Evolutionary conservation across 2,888 invertebrate species (phyloP).

Genomic region (Zhuqinia jingwanae): DNA sequence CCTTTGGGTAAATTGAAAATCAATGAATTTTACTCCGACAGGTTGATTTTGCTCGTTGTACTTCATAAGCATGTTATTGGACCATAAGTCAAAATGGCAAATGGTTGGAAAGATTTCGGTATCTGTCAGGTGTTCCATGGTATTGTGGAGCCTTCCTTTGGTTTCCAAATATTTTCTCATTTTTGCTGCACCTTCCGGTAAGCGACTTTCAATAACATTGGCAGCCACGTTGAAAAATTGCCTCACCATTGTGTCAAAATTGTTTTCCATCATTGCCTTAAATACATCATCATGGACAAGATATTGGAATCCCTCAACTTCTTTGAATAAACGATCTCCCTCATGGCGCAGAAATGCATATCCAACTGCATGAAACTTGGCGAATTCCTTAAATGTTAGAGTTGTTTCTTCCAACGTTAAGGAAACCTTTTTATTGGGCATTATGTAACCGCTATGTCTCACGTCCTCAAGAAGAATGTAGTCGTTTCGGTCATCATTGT

Average conservation of each 20-base stretch:
- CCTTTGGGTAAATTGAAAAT: constrained; percentile 69
- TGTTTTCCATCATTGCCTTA: constrained; percentile 21
- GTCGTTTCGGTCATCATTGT: constrained; percentile 72
- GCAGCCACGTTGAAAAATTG: constrained; percentile 52
- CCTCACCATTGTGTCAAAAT: constrained; percentile 18
- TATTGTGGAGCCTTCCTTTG: neutral
- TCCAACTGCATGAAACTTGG: constrained; percentile 72
- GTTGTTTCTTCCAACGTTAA: constrained; percentile 63
- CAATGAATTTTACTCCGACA: constrained; percentile 70
- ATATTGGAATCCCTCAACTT: constrained; percentile 52
- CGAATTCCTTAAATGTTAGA: constrained; percentile 70
- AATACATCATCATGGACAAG: constrained; percentile 42
- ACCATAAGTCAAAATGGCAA: constrained; percentile 75
- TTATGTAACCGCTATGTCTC: constrained; percentile 73
- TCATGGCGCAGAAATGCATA: constrained; percentile 67
- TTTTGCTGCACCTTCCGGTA: constrained; percentile 61
- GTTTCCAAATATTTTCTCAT: constrained; percentile 54
- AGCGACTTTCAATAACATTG: constrained; percentile 11
- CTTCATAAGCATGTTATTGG: constrained; percentile 76
- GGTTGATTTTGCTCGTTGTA: constrained; percentile 58
- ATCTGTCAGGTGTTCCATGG: constrained; percentile 47
- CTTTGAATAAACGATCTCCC: constrained; percentile 58
- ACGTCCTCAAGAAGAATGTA: constrained; percentile 75
- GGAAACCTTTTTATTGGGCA: constrained; percentile 73
- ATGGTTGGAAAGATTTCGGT: constrained; percentile 70